Percentiles rank a stretch among this genome's conserved stretches.
Conservation (phyloP, 1,140 invertebrate species). For the Dolichoris vasculosae region DNA sequence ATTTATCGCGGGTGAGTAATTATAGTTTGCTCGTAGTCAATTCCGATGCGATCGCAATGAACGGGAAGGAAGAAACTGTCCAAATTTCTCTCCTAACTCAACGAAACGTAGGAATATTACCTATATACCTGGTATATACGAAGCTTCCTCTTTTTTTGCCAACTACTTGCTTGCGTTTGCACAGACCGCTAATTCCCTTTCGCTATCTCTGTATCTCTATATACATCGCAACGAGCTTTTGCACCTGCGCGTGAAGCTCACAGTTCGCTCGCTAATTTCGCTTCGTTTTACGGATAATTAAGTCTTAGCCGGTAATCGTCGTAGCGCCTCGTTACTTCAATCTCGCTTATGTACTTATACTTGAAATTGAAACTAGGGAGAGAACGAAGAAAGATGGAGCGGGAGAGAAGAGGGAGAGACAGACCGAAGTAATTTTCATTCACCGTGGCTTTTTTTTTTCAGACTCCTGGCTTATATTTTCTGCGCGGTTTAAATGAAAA, state of each 20-base stretch:
- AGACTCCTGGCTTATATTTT: neutral
- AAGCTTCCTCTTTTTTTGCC: neutral
- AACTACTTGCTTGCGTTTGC: neutral
- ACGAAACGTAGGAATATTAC: neutral
- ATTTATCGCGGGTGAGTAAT: neutral
- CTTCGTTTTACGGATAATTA: constrained; percentile 51
- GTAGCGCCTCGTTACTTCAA: constrained; percentile 36
- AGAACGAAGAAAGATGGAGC: neutral
- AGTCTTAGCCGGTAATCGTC: constrained; percentile 46
- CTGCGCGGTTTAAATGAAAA: neutral
- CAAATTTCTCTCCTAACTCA: neutral
- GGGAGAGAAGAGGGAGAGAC: neutral
- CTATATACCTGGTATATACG: too few relatives aligned
- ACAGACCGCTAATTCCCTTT: neutral
- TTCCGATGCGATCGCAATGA: neutral
- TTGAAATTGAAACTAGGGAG: constrained; percentile 43
- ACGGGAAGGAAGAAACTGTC: neutral
- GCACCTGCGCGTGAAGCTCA: neutral
- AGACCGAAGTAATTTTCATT: constrained; percentile 30
- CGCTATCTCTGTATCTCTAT: neutral
- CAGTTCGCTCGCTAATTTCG: constrained; percentile 34
- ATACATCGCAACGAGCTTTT: neutral
- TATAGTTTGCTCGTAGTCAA: neutral
- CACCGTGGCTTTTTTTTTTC: neutral
- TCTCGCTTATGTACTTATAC: constrained; percentile 46